These are phyloP conservation scores for Dasypogon diadema DNA, from an alignment of 2,888 invertebrate genomes.

Conservation along the genomic window DNA sequence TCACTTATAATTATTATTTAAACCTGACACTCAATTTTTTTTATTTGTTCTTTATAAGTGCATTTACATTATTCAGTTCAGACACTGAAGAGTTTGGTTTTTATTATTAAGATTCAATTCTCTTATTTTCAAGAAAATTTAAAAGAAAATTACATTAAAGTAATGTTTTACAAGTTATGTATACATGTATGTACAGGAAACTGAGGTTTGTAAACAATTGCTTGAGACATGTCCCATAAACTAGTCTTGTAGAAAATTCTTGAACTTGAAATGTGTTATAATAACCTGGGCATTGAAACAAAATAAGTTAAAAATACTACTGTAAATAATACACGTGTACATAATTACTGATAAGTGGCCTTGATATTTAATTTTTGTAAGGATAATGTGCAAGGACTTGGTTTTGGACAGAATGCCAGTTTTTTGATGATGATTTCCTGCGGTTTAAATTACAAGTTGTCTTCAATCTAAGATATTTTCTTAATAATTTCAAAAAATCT, in stretches of 20 bases:
- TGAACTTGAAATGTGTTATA: background rate
- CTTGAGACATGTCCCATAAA: background rate
- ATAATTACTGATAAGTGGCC: too few species aligned
- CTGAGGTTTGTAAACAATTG: background rate
- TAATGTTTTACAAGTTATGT: background rate
- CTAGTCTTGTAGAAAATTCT: background rate
- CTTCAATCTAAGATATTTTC: too few species aligned
- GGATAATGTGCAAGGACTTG: too few species aligned
- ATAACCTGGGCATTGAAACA: background rate
- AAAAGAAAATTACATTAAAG: background rate
- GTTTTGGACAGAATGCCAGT: too few species aligned
- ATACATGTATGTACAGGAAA: background rate
- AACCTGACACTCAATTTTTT: too few species aligned
- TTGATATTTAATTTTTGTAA: too few species aligned
- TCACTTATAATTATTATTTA: too few species aligned
- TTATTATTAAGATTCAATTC: conserved; percentile 31
- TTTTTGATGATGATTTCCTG: too few species aligned
- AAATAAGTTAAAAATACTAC: too few species aligned
- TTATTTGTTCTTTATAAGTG: background rate
- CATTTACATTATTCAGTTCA: conserved; percentile 42
- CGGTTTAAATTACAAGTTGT: too few species aligned
- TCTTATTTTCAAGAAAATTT: background rate
- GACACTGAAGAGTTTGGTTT: conserved; percentile 53
- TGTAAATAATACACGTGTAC: too few species aligned
- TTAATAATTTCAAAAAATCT: too few species aligned